Evolutionary conservation across 30 jellyfish, hydroid and myxozoan genomes (phyloP).

Genomic region (Nemopilema nomurai): DNA sequence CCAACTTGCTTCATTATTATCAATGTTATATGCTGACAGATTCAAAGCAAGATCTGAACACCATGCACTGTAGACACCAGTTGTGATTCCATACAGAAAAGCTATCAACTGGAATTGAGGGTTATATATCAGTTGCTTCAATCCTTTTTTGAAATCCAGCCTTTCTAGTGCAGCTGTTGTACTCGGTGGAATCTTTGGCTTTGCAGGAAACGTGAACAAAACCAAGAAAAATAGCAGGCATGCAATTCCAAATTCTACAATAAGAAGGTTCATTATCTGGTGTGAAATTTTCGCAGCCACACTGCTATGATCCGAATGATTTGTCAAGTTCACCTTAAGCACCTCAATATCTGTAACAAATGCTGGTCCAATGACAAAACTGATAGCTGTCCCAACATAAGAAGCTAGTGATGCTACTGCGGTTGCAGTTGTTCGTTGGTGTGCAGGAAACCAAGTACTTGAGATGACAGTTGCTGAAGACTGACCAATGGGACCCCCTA

Average conservation of each 20-base stretch:
- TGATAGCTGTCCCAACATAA: constrained; percentile 96
- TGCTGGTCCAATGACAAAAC: constrained; percentile 92
- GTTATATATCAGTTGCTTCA: constrained; percentile 65
- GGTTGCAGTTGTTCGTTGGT: constrained; percentile 97
- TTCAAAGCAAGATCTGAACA: constrained; percentile 97
- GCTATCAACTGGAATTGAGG: constrained; percentile 97
- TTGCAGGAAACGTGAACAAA: constrained; percentile 81
- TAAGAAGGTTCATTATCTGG: constrained; percentile 84
- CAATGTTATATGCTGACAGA: constrained; percentile 73
- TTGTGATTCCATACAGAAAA: constrained; percentile 92
- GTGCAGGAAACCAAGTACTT: constrained; percentile 98
- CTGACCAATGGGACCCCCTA: constrained; percentile 98
- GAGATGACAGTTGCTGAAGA: constrained; percentile 97
- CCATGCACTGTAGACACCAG: constrained; percentile 99
- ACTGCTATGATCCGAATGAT: constrained; percentile 4
- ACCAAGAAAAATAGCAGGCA: constrained; percentile 70
- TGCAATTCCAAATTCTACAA: constrained; percentile 84
- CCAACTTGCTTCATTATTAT: constrained; percentile 91
- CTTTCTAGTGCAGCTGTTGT: constrained; percentile 94
- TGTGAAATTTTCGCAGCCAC: constrained; percentile 26
- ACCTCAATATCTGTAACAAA: constrained; percentile 75
- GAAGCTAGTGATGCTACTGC: constrained; percentile 96
- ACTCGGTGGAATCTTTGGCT: constrained; percentile 98
- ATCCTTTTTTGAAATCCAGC: constrained; percentile 77
- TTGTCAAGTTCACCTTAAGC: neutral